phyloP scores from a whole-genome alignment of 2,113 vertebrate genomes.

The Bolborhynchus lineola region DNA sequence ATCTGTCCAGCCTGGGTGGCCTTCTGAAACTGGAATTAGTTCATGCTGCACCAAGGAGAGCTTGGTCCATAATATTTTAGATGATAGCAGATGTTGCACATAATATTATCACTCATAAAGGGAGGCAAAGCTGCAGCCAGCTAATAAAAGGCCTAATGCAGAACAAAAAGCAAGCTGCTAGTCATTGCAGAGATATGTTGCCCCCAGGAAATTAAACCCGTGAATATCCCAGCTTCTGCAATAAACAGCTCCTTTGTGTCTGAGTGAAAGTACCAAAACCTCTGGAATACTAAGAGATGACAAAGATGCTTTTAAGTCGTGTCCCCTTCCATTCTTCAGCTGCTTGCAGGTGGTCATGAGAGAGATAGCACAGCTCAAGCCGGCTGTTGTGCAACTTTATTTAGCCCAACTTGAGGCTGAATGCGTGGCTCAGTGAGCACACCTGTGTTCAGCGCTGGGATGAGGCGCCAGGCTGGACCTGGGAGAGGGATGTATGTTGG shows the following conservation, averaged over 20 bases:
- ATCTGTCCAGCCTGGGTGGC: background rate
- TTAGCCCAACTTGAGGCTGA: background rate
- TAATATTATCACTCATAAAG: background rate
- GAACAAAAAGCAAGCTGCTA: background rate
- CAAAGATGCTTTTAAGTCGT: background rate
- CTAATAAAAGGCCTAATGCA: conserved; percentile 33
- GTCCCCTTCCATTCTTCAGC: background rate
- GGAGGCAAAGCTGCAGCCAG: background rate
- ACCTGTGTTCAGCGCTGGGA: background rate
- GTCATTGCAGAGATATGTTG: conserved; percentile 5
- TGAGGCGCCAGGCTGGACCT: background rate
- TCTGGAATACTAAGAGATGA: background rate
- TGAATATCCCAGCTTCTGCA: background rate
- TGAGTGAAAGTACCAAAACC: background rate
- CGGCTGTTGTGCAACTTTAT: background rate
- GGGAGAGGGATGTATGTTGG: fast-evolving
- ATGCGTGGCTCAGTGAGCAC: fast-evolving
- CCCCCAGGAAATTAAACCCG: conserved; percentile 63
- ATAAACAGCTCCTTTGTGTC: conserved; percentile 39
- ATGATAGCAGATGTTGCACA: background rate
- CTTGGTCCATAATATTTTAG: background rate
- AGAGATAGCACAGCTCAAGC: background rate
- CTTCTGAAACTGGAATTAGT: background rate
- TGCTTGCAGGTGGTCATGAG: background rate
- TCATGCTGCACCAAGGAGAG: background rate